phyloP scores from a whole-genome alignment of 2,888 invertebrate species.

The Bombylius major region DNA sequence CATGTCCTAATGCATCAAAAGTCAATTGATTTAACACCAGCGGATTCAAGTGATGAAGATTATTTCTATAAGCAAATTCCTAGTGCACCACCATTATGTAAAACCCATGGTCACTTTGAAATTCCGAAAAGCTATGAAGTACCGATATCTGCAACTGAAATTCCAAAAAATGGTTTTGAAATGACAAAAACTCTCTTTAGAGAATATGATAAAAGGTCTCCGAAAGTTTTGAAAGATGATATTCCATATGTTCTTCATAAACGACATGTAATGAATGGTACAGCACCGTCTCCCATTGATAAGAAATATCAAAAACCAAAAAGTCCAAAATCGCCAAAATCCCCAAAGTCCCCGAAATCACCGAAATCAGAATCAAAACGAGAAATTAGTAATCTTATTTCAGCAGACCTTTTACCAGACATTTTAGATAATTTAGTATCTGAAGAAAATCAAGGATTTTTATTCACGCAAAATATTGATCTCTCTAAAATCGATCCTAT shows the following conservation, averaged over 20 bases:
- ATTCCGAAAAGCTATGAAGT: constrained; percentile 41
- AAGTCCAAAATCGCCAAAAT: constrained; percentile 51
- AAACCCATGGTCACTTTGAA: constrained; percentile 58
- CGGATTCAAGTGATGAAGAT: constrained; percentile 75
- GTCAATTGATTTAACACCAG: constrained; percentile 71
- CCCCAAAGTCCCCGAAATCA: constrained; percentile 49
- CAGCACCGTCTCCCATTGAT: constrained; percentile 46
- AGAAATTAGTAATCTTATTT: constrained; percentile 9
- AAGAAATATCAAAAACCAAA: constrained; percentile 45
- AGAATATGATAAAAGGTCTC: constrained; percentile 46
- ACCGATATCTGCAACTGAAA: constrained; percentile 37
- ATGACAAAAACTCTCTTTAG: constrained; percentile 61
- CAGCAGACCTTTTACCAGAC: constrained; percentile 40
- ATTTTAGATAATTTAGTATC: constrained; percentile 36
- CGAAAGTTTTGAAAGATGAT: constrained; percentile 45
- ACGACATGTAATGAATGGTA: constrained; percentile 74
- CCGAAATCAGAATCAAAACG: constrained; percentile 37
- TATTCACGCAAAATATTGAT: constrained; percentile 64
- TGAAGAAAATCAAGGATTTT: constrained; percentile 46
- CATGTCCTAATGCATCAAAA: constrained; percentile 75
- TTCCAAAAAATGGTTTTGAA: constrained; percentile 54
- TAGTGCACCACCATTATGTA: constrained; percentile 58
- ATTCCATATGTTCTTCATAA: constrained; percentile 78
- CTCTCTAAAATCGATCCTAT: constrained; percentile 60
- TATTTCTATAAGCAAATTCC: constrained; percentile 63